Percentiles rank a stretch among this genome's conserved stretches.
phyloP scores from a whole-genome alignment of 2,888 invertebrate species.

The Gastracanthus pulcherrimus region DNA sequence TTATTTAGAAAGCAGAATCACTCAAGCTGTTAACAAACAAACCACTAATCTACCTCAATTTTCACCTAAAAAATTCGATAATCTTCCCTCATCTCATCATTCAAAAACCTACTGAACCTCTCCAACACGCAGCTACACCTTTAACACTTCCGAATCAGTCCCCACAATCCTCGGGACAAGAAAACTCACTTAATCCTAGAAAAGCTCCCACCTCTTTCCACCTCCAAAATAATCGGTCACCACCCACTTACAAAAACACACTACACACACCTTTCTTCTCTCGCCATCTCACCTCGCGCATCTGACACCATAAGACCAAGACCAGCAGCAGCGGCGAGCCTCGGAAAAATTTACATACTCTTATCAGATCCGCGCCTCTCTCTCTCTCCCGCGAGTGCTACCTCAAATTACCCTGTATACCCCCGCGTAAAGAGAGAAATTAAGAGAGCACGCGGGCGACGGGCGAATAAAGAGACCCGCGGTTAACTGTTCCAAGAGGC shows the following conservation, averaged over 20 bases:
- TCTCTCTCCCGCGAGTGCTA: constrained; percentile 1
- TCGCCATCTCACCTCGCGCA: no score
- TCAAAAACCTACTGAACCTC: not conserved
- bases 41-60: no score
- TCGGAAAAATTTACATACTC: constrained; percentile 30
- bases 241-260: constrained; percentile 8
- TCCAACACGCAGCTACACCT: no score
- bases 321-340: not conserved
- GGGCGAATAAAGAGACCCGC: constrained; percentile 13
- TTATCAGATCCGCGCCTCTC: constrained; percentile 48
- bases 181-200: not conserved
- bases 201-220: not conserved
- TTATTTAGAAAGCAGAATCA: no score
- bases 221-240: constrained; percentile 16
- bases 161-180: not conserved
- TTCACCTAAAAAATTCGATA: not conserved
- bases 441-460: constrained; percentile 34
- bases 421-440: constrained; percentile 33
- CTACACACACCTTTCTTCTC: not conserved
- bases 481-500: not conserved
- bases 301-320: no score
- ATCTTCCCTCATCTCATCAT: not conserved
- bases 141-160: no score
- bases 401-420: constrained; percentile 42
- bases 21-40: no score